Conservation (phyloP, 2,888 invertebrate species). For the Eudemis profundana region DNA sequence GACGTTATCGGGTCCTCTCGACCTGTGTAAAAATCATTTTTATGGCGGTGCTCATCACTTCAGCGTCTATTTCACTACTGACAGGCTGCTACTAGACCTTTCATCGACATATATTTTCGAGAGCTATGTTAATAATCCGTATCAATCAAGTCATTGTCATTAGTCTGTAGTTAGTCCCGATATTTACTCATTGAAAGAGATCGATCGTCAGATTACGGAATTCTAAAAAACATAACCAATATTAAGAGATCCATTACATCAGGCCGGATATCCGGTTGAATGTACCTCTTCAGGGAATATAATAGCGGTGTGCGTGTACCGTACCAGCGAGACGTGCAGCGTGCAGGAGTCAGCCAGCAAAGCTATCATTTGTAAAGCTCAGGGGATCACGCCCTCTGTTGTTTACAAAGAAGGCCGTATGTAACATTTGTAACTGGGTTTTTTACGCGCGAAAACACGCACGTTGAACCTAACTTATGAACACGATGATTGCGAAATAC, state of each 20-base stretch:
- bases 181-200: too few species aligned
- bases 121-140: too few species aligned
- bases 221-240: not conserved
- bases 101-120: too few species aligned
- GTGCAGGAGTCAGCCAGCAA: conserved; percentile 46
- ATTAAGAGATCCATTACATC: not conserved
- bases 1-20: not conserved
- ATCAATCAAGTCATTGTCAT: too few species aligned
- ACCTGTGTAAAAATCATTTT: not conserved
- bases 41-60: not conserved
- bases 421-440: not conserved
- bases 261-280: conserved; percentile 10
- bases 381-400: conserved; percentile 47
- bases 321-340: conserved; percentile 13
- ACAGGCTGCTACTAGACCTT: too few species aligned
- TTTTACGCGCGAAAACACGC: too few species aligned
- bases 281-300: conserved; percentile 20
- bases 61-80: too few species aligned
- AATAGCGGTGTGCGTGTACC: conserved; percentile 9
- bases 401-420: conserved; percentile 40
- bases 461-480: too few species aligned
- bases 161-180: too few species aligned
- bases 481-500: too few species aligned
- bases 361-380: conserved; percentile 61
- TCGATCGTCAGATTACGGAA: not conserved